Percentiles rank a stretch among this genome's conserved stretches.
Conservation (phyloP, 2,888 invertebrate species). For the Crioceris asparagi region DNA sequence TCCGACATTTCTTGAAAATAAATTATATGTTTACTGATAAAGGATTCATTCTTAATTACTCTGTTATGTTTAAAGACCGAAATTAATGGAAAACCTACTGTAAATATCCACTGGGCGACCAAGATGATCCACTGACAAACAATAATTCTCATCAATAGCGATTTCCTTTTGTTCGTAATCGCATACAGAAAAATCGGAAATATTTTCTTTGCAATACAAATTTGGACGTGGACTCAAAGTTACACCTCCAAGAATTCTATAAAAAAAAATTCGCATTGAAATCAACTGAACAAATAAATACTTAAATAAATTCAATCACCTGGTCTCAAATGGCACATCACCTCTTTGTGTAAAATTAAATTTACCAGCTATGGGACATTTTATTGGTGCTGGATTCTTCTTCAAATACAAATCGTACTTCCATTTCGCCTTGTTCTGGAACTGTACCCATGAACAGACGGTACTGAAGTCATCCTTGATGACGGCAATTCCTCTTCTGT, state of each 20-base stretch:
- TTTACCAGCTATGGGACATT: constrained; percentile 94
- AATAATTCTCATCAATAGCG: constrained; percentile 90
- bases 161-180: constrained; percentile 92
- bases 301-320: constrained; percentile 15
- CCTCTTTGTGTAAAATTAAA: constrained; percentile 88
- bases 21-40: no score
- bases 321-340: constrained; percentile 82
- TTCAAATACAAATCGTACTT: constrained; percentile 76
- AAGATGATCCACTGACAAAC: constrained; percentile 89
- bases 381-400: constrained; percentile 81
- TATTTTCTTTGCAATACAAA: constrained; percentile 83
- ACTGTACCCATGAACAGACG: constrained; percentile 91
- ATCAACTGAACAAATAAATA: not conserved
- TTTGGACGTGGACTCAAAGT: constrained; percentile 89
- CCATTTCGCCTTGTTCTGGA: constrained; percentile 75
- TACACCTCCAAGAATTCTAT: constrained; percentile 85
- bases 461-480: constrained; percentile 85
- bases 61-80: not conserved
- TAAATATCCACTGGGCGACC: constrained; percentile 93
- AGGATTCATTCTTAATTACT: no score
- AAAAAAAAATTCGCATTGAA: constrained; percentile 10
- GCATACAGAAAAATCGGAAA: constrained; percentile 93
- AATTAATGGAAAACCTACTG: constrained; percentile 41
- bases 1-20: not conserved
- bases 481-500: constrained; percentile 76